Conservation (phyloP, 2,113 vertebrate species). For the Actenoides hombroni region DNA sequence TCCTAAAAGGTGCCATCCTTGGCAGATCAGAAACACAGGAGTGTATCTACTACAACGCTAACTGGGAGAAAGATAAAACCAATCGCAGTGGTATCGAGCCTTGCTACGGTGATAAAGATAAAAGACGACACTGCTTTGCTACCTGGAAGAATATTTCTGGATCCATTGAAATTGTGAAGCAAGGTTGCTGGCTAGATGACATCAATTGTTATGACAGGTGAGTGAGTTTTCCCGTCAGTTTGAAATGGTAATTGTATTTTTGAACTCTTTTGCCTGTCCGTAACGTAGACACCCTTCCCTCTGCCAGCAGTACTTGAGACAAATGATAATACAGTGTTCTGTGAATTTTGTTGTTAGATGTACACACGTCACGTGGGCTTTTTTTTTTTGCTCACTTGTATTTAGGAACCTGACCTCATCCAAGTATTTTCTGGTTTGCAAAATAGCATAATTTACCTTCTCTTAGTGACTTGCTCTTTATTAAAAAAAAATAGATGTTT, state of each 20-base stretch:
- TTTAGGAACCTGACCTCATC: neutral
- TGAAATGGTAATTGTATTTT: neutral
- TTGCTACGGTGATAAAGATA: conserved; percentile 93
- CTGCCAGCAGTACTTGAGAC: neutral
- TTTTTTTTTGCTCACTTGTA: neutral
- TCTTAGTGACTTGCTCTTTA: neutral
- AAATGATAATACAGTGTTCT: neutral
- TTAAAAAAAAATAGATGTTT: neutral
- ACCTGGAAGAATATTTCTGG: conserved; percentile 97
- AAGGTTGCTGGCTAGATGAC: conserved; percentile 98
- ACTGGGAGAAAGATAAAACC: conserved; percentile 97
- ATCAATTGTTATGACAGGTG: conserved; percentile 98
- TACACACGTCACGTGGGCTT: fast-evolving
- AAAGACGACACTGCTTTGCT: conserved; percentile 94
- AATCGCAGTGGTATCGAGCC: conserved; percentile 91
- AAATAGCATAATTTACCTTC: neutral
- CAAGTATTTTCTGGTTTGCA: neutral
- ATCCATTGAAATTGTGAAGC: conserved; percentile 91
- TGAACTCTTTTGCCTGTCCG: fast-evolving
- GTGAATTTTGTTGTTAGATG: neutral
- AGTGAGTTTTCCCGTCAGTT: neutral
- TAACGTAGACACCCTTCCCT: neutral
- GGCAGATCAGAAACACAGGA: conserved; percentile 95
- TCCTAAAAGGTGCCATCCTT: conserved; percentile 89
- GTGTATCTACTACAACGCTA: conserved; percentile 94